These are phyloP conservation scores for Eleutherodactylus coqui DNA, from an alignment of 2,797 vertebrate genomes.

Conservation along the genomic window DNA sequence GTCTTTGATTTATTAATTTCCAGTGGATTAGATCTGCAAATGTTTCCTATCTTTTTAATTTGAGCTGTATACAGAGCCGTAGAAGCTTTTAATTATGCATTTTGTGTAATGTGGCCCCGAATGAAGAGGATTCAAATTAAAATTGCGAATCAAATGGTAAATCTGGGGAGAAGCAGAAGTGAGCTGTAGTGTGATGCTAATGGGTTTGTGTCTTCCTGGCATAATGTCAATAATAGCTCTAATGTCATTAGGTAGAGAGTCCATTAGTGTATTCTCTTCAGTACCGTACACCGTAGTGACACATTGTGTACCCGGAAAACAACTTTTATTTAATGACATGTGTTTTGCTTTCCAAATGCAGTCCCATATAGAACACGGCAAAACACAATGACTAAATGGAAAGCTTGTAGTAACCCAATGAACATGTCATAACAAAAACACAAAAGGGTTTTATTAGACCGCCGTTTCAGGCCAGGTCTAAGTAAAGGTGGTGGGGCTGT, in stretches of 20 bases:
- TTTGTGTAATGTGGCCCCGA: conserved; percentile 79
- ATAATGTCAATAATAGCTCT: conserved; percentile 99
- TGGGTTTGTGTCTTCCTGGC: conserved; percentile 97
- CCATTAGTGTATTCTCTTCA: conserved; percentile 96
- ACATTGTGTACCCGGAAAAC: conserved; percentile 76
- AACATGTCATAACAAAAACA: too few species aligned
- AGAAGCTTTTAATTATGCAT: conserved; percentile 83
- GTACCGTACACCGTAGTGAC: conserved; percentile 80
- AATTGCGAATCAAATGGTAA: conserved; percentile 83
- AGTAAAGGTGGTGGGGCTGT: too few species aligned
- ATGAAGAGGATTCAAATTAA: conserved; percentile 82
- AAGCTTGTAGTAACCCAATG: too few species aligned
- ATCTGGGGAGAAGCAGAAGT: conserved; percentile 81
- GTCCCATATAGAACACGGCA: not conserved
- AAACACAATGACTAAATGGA: not conserved
- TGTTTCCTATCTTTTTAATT: conserved; percentile 84
- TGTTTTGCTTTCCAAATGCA: conserved; percentile 12
- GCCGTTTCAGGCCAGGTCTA: too few species aligned
- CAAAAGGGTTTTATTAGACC: too few species aligned
- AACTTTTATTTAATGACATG: conserved; percentile 67
- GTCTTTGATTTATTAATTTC: conserved; percentile 84
- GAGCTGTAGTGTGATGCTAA: conserved; percentile 88
- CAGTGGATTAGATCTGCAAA: conserved; percentile 80
- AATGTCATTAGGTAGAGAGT: conserved; percentile 99
- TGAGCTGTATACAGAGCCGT: conserved; percentile 78